A percentile compares a stretch with the other conserved stretches of the same genome.
phyloP scores from a whole-genome alignment of 2,797 vertebrate genomes.

The Buceros bicornis region DNA sequence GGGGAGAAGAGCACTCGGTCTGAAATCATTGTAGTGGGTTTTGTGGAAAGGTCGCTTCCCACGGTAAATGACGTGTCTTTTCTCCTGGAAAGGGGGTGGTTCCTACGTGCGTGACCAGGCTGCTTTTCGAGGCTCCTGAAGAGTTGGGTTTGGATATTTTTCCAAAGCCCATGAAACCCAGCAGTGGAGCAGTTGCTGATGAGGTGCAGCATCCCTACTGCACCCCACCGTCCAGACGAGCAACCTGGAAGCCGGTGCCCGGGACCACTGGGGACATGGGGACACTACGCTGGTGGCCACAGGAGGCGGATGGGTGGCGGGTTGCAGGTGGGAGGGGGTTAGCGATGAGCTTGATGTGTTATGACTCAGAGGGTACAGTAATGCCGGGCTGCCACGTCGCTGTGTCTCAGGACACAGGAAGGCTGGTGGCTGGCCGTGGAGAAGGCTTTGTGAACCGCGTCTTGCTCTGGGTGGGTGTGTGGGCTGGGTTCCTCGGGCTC shows the following conservation, averaged over 20 bases:
- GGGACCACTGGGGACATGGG: background rate
- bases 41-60: rapidly evolving
- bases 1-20: background rate
- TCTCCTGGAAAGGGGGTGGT: background rate
- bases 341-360: background rate
- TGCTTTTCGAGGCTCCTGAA: background rate
- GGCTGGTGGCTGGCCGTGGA: background rate
- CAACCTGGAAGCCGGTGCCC: rapidly evolving
- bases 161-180: background rate
- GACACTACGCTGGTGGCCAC: background rate
- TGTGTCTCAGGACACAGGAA: background rate
- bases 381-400: background rate
- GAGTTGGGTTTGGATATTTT: background rate
- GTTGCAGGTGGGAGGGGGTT: background rate
- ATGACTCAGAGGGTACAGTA: background rate
- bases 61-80: rapidly evolving
- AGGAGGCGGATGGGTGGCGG: background rate
- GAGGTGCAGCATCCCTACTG: background rate
- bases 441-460: background rate
- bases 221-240: background rate
- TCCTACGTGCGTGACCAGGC: background rate
- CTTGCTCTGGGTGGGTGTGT: too few species aligned
- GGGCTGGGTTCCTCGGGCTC: background rate
- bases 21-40: rapidly evolving
- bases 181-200: background rate